Percentiles rank a stretch among this genome's conserved stretches.
phyloP scores from a whole-genome alignment of 1,140 invertebrate species.

The Atta colombica region DNA sequence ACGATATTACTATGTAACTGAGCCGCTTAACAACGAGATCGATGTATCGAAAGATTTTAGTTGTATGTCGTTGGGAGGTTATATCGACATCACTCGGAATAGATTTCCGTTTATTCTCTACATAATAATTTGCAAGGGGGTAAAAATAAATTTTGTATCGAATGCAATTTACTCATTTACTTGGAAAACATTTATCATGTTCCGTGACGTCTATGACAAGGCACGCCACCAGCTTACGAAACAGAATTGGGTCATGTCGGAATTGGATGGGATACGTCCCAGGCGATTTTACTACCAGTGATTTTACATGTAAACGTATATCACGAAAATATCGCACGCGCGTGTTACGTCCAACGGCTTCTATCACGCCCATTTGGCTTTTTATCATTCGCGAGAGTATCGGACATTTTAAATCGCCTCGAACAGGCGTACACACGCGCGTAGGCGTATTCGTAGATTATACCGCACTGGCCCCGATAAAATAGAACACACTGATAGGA shows the following conservation, averaged over 20 bases:
- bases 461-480: constrained; percentile 39
- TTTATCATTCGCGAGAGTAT: constrained; percentile 50
- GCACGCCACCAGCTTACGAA: constrained; percentile 59
- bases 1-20: neutral
- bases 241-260: constrained; percentile 61
- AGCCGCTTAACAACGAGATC: neutral
- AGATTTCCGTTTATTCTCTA: neutral
- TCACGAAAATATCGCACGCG: constrained; percentile 55
- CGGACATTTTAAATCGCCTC: constrained; percentile 30
- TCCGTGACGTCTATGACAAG: constrained; percentile 61
- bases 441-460: constrained; percentile 59
- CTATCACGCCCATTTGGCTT: constrained; percentile 52
- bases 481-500: constrained; percentile 57
- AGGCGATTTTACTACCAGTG: constrained; percentile 55
- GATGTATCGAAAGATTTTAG: neutral
- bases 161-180: constrained; percentile 60
- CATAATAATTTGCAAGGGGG: constrained; percentile 1
- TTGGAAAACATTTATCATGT: constrained; percentile 64
- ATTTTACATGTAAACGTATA: constrained; percentile 61
- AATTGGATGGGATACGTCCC: constrained; percentile 62
- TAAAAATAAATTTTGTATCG: constrained; percentile 52
- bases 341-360: constrained; percentile 28
- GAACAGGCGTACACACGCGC: neutral
- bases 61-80: too few relatives aligned
- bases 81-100: neutral